phyloP scores from a whole-genome alignment of 2,888 invertebrate species.

The Orchestes rusci region DNA sequence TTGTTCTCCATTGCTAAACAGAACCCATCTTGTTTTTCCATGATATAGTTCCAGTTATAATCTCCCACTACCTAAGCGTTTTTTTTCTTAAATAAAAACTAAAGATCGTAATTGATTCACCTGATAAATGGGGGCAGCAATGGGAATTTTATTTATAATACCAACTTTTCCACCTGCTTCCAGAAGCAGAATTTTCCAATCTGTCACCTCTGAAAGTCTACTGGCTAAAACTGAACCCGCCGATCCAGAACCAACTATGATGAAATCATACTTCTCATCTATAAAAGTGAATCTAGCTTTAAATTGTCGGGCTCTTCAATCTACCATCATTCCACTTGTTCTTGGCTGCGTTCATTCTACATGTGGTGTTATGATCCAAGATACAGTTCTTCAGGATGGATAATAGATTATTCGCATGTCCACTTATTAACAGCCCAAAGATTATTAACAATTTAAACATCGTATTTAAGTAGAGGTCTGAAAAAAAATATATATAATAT shows the following conservation, averaged over 20 bases:
- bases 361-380: too few species aligned
- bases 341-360: too few species aligned
- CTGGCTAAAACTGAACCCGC: slow-evolving; percentile 53
- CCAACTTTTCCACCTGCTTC: slow-evolving; percentile 35
- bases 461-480: too few species aligned
- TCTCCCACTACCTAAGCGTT: slow-evolving; percentile 9
- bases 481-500: too few species aligned
- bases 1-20: slow-evolving; percentile 18
- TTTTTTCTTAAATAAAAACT: not conserved
- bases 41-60: slow-evolving; percentile 43
- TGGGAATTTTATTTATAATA: slow-evolving; percentile 39
- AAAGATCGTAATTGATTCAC: slow-evolving; percentile 29
- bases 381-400: too few species aligned
- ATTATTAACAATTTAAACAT: too few species aligned
- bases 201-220: slow-evolving; percentile 44
- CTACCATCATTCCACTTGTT: too few species aligned
- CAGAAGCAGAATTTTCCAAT: slow-evolving; percentile 37
- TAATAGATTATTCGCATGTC: too few species aligned
- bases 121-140: slow-evolving; percentile 41
- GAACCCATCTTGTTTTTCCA: slow-evolving; percentile 34
- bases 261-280: slow-evolving; percentile 53
- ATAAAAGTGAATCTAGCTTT: too few species aligned
- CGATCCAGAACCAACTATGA: slow-evolving; percentile 63
- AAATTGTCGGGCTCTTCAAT: too few species aligned
- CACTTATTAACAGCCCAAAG: too few species aligned